Percentiles rank a stretch among this genome's conserved stretches.
Conservation (phyloP, 2,888 invertebrate species). For the Drosophila formosana region DNA sequence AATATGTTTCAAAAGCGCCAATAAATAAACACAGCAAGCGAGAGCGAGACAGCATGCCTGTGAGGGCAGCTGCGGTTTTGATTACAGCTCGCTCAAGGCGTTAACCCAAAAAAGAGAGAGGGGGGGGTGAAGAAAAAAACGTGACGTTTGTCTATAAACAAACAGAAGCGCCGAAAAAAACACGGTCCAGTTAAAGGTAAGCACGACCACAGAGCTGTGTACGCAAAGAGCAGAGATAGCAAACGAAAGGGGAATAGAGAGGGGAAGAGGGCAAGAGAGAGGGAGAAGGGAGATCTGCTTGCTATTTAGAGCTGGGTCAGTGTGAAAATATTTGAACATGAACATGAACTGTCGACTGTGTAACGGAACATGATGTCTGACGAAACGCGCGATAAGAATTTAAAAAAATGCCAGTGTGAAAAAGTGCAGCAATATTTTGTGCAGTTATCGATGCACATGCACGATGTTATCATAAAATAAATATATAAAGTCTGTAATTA, state of each 20-base stretch:
- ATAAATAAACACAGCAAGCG: constrained; percentile 17
- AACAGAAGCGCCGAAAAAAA: constrained; percentile 16
- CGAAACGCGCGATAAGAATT: not conserved
- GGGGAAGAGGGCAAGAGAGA: not conserved
- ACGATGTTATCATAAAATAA: not conserved
- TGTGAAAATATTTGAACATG: constrained; percentile 3
- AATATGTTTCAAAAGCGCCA: constrained; percentile 27
- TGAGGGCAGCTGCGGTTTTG: constrained; percentile 22
- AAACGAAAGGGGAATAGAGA: not conserved
- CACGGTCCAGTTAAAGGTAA: constrained; percentile 9
- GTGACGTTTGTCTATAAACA: constrained; percentile 33
- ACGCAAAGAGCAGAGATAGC: not conserved
- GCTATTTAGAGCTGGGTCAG: constrained; percentile 2
- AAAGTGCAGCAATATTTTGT: not conserved
- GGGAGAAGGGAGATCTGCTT: not conserved
- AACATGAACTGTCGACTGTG: constrained; percentile 8
- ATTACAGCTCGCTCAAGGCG: constrained; percentile 46
- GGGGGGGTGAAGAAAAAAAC: constrained; percentile 6
- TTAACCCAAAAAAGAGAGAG: constrained; percentile 23
- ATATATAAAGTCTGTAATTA: too few species aligned
- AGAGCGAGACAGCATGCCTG: not conserved
- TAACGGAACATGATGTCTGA: not conserved
- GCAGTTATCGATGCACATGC: not conserved
- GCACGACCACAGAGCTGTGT: not conserved
- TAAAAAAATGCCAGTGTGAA: not conserved